Evolutionary conservation across 2,888 invertebrate genomes (phyloP).

Genomic region (Stenurella melanura): DNA sequence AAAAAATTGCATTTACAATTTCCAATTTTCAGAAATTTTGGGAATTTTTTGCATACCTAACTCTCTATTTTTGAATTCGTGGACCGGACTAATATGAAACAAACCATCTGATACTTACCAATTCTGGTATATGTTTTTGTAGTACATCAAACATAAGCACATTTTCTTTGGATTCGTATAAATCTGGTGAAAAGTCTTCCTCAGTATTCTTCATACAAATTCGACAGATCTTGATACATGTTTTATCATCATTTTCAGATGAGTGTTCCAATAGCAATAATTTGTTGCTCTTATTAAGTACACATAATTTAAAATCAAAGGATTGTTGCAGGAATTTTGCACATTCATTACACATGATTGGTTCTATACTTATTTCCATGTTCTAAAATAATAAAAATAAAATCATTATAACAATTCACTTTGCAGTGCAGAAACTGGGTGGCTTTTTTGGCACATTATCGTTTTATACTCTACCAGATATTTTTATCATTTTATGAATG

Average conservation of each 20-base stretch:
- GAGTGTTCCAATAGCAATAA: not conserved
- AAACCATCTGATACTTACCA: too few species aligned
- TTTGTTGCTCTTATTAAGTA: not conserved
- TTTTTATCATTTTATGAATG: too few species aligned
- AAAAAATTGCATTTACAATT: too few species aligned
- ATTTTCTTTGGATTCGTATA: not conserved
- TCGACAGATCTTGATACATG: not conserved
- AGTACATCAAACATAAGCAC: not conserved
- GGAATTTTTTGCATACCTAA: too few species aligned
- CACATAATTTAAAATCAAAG: not conserved
- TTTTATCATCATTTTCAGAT: not conserved
- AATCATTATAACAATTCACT: too few species aligned
- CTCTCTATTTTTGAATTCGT: too few species aligned
- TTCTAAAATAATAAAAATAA: not conserved
- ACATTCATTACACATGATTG: not conserved
- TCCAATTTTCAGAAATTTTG: too few species aligned
- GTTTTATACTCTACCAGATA: too few species aligned
- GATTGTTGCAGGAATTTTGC: not conserved
- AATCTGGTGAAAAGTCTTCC: not conserved
- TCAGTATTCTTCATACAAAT: too few species aligned
- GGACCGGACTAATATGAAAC: too few species aligned
- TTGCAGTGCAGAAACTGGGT: too few species aligned
- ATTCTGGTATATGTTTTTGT: not conserved
- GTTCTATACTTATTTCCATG: not conserved
- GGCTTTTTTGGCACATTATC: too few species aligned